Conservation (phyloP, 2,888 invertebrate genomes). For the Drosophila incognita region DNA sequence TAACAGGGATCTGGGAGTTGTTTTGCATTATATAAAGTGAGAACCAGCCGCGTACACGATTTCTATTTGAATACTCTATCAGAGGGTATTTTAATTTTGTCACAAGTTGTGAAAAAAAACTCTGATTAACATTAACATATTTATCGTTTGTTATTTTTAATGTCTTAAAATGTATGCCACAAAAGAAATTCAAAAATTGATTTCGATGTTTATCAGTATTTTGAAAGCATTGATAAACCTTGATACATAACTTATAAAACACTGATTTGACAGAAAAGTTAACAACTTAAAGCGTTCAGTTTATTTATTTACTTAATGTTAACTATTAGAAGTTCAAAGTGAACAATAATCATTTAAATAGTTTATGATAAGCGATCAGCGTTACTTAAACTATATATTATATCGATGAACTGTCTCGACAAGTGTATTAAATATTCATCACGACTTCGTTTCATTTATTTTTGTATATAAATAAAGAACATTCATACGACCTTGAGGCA, state of each 20-base stretch:
- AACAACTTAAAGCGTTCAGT: background rate
- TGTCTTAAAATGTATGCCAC: background rate
- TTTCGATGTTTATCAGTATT: background rate
- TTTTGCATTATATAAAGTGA: slow-evolving; percentile 24
- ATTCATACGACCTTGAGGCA: slow-evolving; percentile 62
- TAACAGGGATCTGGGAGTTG: slow-evolving; percentile 10
- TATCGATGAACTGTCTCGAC: background rate
- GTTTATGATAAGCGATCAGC: background rate
- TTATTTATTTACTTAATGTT: background rate
- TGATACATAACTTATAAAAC: background rate
- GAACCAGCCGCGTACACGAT: slow-evolving; percentile 19
- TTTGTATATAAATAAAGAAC: slow-evolving; percentile 34
- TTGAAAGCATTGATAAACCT: background rate
- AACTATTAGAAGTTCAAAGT: background rate
- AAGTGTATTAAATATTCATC: slow-evolving; percentile 13
- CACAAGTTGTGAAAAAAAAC: background rate
- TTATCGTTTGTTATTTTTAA: background rate
- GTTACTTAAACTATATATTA: background rate
- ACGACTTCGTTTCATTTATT: background rate
- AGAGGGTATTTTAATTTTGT: background rate
- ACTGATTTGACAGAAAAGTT: background rate
- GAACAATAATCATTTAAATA: background rate
- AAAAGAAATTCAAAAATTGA: background rate
- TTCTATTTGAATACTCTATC: slow-evolving; percentile 25
- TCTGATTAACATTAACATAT: background rate